phyloP scores from a whole-genome alignment of 2,113 vertebrate species.

The Cryptoleucopteryx plumbea region DNA sequence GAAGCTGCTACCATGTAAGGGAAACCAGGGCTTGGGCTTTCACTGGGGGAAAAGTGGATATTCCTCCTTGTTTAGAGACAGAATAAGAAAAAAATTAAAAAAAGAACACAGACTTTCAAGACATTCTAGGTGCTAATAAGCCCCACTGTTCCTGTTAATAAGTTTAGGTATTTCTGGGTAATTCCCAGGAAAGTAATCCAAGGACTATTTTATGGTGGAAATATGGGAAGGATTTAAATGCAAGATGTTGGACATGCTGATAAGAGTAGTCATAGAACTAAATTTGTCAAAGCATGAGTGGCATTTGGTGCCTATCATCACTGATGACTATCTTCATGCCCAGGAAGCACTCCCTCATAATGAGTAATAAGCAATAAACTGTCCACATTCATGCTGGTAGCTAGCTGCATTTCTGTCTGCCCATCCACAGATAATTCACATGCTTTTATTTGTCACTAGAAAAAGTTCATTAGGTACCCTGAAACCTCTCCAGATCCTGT shows the following conservation, averaged over 20 bases:
- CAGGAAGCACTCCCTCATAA: not conserved
- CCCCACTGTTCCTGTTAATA: not conserved
- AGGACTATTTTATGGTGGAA: not conserved
- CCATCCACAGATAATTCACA: not conserved
- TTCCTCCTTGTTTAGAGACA: not conserved
- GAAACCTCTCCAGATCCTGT: not conserved
- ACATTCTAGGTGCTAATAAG: not conserved
- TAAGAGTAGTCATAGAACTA: not conserved
- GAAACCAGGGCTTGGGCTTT: not conserved
- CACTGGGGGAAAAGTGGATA: not conserved
- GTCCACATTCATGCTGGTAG: not conserved
- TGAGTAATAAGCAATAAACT: not conserved
- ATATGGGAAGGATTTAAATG: not conserved
- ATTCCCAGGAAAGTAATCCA: not conserved
- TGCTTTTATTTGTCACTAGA: not conserved
- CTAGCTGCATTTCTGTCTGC: not conserved
- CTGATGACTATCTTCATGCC: not conserved
- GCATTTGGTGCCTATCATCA: not conserved
- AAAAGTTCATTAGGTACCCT: not conserved
- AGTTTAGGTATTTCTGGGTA: not conserved
- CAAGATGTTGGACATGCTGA: not conserved
- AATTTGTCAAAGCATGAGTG: not conserved
- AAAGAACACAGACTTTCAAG: not conserved
- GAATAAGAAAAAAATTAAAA: not conserved
- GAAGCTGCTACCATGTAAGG: not conserved